Evolutionary conservation across 2,113 vertebrate genomes (phyloP).

Genomic region (Accipiter cooperii): DNA sequence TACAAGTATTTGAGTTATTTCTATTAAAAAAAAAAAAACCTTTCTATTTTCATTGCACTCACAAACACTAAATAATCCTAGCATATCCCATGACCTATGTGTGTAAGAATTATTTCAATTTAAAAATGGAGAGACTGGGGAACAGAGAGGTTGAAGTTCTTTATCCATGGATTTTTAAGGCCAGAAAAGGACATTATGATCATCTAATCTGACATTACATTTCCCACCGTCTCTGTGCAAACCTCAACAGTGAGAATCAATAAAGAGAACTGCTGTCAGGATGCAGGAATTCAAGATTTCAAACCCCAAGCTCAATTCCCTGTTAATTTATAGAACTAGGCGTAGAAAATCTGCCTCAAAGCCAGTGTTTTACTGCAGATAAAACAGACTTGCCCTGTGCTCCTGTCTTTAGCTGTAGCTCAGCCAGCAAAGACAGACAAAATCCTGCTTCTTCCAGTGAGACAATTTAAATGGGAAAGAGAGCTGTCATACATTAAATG

Average conservation of each 20-base stretch:
- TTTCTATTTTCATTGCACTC: not conserved
- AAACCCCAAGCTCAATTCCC: not conserved
- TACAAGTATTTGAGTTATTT: not conserved
- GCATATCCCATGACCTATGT: not conserved
- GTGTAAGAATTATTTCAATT: not conserved
- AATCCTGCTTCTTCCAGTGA: not conserved
- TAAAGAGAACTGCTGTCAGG: not conserved
- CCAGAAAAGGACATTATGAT: not conserved
- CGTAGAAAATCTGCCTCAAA: not conserved
- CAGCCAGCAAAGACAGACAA: not conserved
- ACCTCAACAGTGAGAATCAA: not conserved
- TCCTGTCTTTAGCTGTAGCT: not conserved
- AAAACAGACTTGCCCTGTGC: not conserved
- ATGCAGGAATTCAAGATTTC: not conserved
- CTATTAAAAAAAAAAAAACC: not conserved
- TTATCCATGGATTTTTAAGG: not conserved
- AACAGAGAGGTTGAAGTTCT: not conserved
- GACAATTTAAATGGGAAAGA: not conserved
- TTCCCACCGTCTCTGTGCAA: not conserved
- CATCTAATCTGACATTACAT: not conserved
- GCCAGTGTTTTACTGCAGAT: not conserved
- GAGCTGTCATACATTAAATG: not conserved
- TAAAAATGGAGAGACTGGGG: not conserved
- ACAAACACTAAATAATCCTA: not conserved
- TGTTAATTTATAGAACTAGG: not conserved